Conservation (phyloP, 2,797 vertebrate species). For the Antrozous pallidus region DNA sequence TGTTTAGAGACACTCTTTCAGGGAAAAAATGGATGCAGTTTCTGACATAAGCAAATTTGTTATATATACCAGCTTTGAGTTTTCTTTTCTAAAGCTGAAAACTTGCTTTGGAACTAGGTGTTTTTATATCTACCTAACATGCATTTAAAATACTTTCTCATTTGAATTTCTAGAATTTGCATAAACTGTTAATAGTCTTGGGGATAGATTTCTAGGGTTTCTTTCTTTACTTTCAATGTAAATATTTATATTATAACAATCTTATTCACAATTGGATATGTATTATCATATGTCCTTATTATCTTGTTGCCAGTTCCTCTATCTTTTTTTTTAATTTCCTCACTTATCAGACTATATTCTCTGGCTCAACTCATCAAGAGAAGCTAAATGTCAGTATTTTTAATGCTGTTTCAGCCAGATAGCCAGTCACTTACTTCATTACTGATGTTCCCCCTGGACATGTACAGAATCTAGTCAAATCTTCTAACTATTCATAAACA, state of each 20-base stretch:
- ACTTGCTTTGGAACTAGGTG: neutral
- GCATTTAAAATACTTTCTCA: neutral
- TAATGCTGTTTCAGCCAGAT: neutral
- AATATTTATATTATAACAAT: no score
- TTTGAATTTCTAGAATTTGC: neutral
- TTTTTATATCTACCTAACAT: neutral
- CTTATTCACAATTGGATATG: neutral
- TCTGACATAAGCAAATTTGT: neutral
- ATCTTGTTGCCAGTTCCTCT: neutral
- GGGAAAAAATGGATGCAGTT: neutral
- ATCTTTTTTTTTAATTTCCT: neutral
- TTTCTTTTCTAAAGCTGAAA: neutral
- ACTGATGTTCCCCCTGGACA: neutral
- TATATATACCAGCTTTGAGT: neutral
- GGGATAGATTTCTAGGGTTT: neutral
- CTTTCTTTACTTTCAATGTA: conserved; percentile 3
- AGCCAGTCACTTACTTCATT: neutral
- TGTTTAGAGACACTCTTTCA: neutral
- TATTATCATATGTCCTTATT: conserved; percentile 8
- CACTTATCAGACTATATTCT: neutral
- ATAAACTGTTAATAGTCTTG: neutral
- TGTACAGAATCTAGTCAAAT: neutral
- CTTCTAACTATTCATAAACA: neutral
- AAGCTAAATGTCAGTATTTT: neutral
- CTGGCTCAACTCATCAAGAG: neutral